Percentiles rank a stretch among this genome's conserved stretches.
These are phyloP conservation scores for Buphagus erythrorhynchus DNA, from an alignment of 2,797 vertebrate genomes.

Conservation along the genomic window DNA sequence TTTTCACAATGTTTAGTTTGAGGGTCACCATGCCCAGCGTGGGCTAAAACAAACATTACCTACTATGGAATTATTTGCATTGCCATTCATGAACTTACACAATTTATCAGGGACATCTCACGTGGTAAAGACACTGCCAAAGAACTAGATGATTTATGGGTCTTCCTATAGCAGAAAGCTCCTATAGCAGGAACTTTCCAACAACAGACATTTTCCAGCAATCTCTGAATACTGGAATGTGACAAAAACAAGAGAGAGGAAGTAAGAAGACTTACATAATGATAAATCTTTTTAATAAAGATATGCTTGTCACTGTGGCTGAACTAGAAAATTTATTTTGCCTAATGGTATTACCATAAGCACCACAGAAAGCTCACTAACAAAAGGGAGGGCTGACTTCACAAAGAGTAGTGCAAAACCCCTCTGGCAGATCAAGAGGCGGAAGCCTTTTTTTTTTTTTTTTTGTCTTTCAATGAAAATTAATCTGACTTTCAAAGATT, in stretches of 20 bases:
- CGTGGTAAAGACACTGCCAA: not conserved
- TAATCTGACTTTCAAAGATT: not conserved
- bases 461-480: not conserved
- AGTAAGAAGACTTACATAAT: not conserved
- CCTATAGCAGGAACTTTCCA: not conserved
- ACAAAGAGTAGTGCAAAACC: not conserved
- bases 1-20: not conserved
- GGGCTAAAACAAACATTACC: conserved; percentile 35
- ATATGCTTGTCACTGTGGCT: not conserved
- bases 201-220: not conserved
- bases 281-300: not conserved
- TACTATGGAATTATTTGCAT: conserved; percentile 37
- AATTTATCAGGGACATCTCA: not conserved
- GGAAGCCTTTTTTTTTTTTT: too few species aligned
- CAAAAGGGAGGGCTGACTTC: not conserved
- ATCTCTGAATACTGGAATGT: not conserved
- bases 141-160: not conserved
- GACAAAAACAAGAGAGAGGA: not conserved
- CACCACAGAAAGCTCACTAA: not conserved
- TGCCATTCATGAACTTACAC: not conserved
- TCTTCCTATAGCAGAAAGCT: not conserved
- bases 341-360: not conserved
- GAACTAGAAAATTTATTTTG: not conserved
- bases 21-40: not conserved
- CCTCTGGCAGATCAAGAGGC: not conserved